Evolutionary conservation across 2,113 vertebrate genomes (phyloP).

Genomic region (Potamarius usumacintae): DNA sequence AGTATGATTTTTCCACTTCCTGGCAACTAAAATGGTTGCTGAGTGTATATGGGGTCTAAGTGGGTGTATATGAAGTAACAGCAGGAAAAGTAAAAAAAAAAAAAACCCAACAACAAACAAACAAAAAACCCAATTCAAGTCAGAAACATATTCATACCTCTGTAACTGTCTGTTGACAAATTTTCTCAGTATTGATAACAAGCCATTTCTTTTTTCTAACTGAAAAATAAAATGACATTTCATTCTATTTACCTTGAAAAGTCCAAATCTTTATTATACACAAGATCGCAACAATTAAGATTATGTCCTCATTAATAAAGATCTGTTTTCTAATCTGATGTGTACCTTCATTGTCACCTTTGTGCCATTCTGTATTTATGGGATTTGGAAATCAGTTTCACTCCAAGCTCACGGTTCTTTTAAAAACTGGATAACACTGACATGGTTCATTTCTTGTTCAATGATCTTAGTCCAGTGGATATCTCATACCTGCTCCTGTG

Average conservation of each 20-base stretch:
- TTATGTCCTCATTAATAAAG: not conserved
- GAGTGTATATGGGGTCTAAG: not conserved
- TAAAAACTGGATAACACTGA: not conserved
- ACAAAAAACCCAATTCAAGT: not conserved
- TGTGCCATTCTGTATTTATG: not conserved
- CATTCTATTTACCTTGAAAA: not conserved
- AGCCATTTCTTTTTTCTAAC: not conserved
- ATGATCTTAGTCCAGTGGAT: not conserved
- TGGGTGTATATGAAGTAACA: conserved; percentile 32
- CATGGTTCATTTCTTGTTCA: not conserved
- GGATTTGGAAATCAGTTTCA: not conserved
- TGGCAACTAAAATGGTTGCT: conserved; percentile 17
- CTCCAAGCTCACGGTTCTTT: not conserved
- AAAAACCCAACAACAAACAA: too few relatives aligned
- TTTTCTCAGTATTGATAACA: not conserved
- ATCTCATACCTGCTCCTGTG: not conserved
- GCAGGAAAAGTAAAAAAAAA: not conserved
- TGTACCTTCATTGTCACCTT: not conserved
- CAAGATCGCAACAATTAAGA: not conserved
- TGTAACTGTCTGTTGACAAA: not conserved
- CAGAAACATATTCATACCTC: not conserved
- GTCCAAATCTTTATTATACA: not conserved
- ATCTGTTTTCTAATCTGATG: not conserved
- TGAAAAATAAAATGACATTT: not conserved
- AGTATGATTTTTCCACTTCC: conserved; percentile 53